These are phyloP conservation scores for Sebastes fasciatus DNA, from an alignment of 2,113 vertebrate species.

Conservation along the genomic window DNA sequence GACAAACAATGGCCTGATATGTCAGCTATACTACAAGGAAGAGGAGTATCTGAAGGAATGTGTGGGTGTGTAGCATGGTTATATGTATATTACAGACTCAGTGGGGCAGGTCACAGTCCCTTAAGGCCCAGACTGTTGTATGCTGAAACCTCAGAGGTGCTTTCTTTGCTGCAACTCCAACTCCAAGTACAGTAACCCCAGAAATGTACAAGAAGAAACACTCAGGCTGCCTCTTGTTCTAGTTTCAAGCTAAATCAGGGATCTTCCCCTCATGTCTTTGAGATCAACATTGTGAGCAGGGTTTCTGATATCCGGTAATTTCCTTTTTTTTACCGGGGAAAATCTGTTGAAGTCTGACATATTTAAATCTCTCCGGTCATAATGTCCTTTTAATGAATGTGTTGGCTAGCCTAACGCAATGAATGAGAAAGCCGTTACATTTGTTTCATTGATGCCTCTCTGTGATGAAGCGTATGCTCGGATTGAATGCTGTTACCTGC, in stretches of 20 bases:
- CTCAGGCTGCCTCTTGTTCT: slow-evolving; percentile 39
- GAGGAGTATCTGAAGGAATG: slow-evolving; percentile 42
- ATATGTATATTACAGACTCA: slow-evolving; percentile 56
- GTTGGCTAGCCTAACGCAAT: no score
- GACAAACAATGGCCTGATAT: slow-evolving; percentile 78
- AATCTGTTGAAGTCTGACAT: neutral
- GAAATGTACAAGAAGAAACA: slow-evolving; percentile 31
- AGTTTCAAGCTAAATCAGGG: slow-evolving; percentile 46
- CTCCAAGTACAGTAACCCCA: neutral
- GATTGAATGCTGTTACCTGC: no score
- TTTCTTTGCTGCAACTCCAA: neutral
- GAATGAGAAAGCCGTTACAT: no score
- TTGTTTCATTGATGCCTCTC: no score
- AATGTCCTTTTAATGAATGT: neutral
- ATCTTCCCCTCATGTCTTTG: slow-evolving; percentile 12
- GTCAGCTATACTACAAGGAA: slow-evolving; percentile 56
- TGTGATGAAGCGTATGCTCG: no score
- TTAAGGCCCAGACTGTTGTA: slow-evolving; percentile 17
- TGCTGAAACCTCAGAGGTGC: slow-evolving; percentile 3
- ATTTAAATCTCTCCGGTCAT: neutral
- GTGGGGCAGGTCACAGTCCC: slow-evolving; percentile 45
- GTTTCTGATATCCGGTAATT: neutral
- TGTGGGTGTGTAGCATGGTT: slow-evolving; percentile 45
- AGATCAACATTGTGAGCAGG: slow-evolving; percentile 13
- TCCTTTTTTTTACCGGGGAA: neutral